phyloP scores from a whole-genome alignment of 2,797 vertebrate species.

The Myotis planiceps region DNA sequence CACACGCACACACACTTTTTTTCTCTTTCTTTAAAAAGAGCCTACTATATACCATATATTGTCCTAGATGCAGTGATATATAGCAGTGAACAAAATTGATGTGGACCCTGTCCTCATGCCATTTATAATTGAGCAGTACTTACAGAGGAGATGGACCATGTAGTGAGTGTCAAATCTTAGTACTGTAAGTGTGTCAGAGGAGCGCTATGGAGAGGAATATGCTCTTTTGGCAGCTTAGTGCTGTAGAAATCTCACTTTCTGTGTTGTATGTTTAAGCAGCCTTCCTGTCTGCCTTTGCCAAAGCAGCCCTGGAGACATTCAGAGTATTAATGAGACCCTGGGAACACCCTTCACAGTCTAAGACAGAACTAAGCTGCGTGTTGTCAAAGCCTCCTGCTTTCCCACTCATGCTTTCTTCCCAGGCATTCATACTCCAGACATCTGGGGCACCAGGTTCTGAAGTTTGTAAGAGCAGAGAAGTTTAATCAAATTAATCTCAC shows the following conservation, averaged over 20 bases:
- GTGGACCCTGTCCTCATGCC: not conserved
- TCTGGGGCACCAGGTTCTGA: not conserved
- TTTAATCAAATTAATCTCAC: not conserved
- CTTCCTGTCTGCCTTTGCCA: not conserved
- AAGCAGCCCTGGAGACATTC: not conserved
- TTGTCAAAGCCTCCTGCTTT: not conserved
- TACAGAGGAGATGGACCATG: not conserved
- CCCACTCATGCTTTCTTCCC: not conserved
- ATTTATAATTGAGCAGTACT: not conserved
- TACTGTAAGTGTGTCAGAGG: not conserved
- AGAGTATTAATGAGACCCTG: not conserved
- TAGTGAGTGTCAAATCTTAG: not conserved
- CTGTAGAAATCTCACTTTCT: not conserved
- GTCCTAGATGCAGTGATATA: not conserved
- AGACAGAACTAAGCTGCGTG: not conserved
- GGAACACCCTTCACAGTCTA: not conserved
- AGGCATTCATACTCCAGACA: not conserved
- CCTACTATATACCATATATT: not conserved
- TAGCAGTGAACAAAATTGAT: no score
- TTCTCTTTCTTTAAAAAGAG: not conserved
- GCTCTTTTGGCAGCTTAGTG: not conserved
- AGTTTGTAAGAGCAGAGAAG: not conserved
- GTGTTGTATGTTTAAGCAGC: not conserved
- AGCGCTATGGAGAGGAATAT: not conserved
- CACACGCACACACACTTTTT: not conserved